phyloP scores from a whole-genome alignment of 2,797 vertebrate species.

The Sebastolobus alascanus region DNA sequence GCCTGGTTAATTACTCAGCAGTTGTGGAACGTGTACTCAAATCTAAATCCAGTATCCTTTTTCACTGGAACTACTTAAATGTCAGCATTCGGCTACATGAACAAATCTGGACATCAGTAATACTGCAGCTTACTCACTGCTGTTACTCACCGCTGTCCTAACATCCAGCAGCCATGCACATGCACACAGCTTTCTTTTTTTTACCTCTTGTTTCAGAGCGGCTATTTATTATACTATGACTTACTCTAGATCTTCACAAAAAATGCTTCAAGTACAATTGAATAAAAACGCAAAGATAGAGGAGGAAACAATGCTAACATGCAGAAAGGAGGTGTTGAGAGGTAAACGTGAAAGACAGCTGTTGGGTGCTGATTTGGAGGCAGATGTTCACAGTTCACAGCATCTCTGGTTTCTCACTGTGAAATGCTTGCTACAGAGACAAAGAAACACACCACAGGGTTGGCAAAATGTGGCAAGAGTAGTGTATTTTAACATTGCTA shows the following conservation, averaged over 20 bases:
- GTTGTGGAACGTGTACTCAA: constrained; percentile 18
- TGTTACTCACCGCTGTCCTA: constrained; percentile 31
- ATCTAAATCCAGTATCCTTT: constrained; percentile 14
- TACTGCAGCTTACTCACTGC: constrained; percentile 42
- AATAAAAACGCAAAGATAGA: constrained; percentile 22
- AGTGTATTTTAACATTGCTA: constrained; percentile 46
- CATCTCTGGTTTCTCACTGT: constrained; percentile 41
- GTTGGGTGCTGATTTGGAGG: constrained; percentile 45
- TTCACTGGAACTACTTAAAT: constrained; percentile 24
- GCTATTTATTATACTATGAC: neutral
- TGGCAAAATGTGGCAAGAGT: constrained; percentile 27
- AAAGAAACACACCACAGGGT: constrained; percentile 38
- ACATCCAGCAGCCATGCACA: neutral
- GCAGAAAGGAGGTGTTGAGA: constrained; percentile 14
- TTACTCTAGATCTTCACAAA: neutral
- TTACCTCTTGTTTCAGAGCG: constrained; percentile 2
- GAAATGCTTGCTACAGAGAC: constrained; percentile 44
- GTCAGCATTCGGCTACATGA: constrained; percentile 30
- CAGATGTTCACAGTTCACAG: constrained; percentile 48
- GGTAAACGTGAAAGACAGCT: constrained; percentile 38
- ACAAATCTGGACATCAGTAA: constrained; percentile 41
- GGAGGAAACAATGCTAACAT: neutral
- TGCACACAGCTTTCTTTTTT: constrained; percentile 2
- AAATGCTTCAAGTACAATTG: neutral
- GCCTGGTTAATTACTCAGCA: constrained; percentile 36